Evolutionary conservation across 1,140 invertebrate species (phyloP).

Genomic region (Hestina assimilis): DNA sequence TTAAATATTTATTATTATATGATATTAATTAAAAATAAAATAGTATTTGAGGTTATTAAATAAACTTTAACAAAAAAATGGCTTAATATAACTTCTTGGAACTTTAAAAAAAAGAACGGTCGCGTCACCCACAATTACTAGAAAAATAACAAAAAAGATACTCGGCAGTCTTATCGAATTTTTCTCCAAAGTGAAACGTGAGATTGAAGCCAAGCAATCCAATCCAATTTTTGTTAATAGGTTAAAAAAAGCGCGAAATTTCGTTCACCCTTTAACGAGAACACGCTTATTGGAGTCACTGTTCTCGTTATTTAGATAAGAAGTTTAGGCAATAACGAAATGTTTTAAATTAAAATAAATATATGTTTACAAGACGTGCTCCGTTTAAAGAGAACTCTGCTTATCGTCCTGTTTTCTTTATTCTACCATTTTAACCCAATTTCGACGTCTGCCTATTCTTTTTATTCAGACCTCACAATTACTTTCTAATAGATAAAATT

Average conservation of each 20-base stretch:
- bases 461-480: too few species aligned
- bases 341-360: background rate
- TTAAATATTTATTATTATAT: too few species aligned
- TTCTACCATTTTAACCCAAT: too few species aligned
- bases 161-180: slow-evolving; percentile 22
- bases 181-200: slow-evolving; percentile 20
- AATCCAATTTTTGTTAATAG: slow-evolving; percentile 43
- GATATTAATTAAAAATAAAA: too few species aligned
- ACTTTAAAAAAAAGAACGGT: background rate
- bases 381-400: too few species aligned
- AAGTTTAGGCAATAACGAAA: background rate
- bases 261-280: slow-evolving; percentile 14
- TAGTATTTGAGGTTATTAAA: too few species aligned
- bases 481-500: too few species aligned
- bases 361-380: too few species aligned
- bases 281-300: slow-evolving; percentile 2
- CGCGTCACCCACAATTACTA: slow-evolving; percentile 17
- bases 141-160: slow-evolving; percentile 16
- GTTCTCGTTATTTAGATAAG: background rate
- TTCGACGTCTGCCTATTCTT: too few species aligned
- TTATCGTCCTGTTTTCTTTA: too few species aligned
- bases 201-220: slow-evolving; percentile 33
- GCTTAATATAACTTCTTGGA: background rate
- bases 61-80: too few species aligned
- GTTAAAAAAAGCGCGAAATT: slow-evolving; percentile 30